Evolutionary conservation across 2,113 vertebrate species (phyloP).

Genomic region (Solenodon paradoxus): DNA sequence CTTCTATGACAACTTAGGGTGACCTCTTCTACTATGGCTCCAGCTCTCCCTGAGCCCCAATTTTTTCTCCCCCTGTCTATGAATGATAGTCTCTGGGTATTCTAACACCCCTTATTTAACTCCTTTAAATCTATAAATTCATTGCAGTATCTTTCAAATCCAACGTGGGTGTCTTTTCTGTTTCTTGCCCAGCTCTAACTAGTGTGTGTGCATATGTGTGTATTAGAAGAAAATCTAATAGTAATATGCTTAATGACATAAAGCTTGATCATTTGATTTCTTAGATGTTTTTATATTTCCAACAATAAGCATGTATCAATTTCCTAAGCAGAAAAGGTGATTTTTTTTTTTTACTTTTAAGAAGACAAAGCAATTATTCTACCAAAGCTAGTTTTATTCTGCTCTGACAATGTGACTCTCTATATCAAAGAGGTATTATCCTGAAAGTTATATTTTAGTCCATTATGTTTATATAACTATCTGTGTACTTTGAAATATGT

Average conservation of each 20-base stretch:
- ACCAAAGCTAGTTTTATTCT: neutral
- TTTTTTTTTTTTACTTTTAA: constrained; percentile 30
- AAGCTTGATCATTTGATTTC: constrained; percentile 7
- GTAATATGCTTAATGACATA: constrained; percentile 10
- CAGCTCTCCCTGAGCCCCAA: neutral
- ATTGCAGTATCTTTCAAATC: constrained; percentile 16
- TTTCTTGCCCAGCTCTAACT: neutral
- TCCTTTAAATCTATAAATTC: neutral
- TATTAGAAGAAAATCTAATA: neutral
- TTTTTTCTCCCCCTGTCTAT: neutral
- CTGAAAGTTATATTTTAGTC: neutral
- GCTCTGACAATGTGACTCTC: neutral
- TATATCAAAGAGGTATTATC: neutral
- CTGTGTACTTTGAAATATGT: neutral
- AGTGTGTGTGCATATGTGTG: neutral
- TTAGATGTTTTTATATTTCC: neutral
- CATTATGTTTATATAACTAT: neutral
- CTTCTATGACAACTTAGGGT: neutral
- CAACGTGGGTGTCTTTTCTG: neutral
- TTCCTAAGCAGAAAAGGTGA: neutral
- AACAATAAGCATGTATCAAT: neutral
- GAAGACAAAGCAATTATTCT: neutral
- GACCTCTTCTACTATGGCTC: neutral
- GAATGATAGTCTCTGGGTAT: neutral
- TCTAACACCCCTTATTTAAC: neutral